Conservation (phyloP, 2,797 vertebrate genomes). For the Buphagus erythrorhynchus region DNA sequence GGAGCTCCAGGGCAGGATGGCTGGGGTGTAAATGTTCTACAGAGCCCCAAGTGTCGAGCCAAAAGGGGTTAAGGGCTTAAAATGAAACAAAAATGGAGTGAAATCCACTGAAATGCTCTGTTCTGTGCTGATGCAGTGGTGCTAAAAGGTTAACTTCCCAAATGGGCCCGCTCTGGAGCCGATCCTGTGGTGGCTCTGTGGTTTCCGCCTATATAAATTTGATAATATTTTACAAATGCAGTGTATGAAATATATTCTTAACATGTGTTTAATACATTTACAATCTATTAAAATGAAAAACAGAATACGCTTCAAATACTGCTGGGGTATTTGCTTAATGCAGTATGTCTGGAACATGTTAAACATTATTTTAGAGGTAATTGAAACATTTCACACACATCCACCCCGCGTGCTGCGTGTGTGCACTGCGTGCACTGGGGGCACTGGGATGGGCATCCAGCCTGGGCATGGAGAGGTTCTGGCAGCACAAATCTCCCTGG, state of each 20-base stretch:
- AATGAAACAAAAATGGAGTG: not conserved
- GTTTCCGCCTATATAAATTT: constrained; percentile 81
- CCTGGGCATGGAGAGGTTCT: not conserved
- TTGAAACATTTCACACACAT: constrained; percentile 83
- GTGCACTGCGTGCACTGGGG: not conserved
- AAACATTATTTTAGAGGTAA: constrained; percentile 82
- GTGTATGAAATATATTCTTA: constrained; percentile 80
- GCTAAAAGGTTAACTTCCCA: constrained; percentile 78
- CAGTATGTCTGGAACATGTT: constrained; percentile 77
- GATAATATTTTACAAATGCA: constrained; percentile 82
- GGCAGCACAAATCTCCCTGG: not conserved
- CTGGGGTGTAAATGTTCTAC: rapidly evolving
- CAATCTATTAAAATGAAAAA: constrained; percentile 80
- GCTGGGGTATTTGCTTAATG: constrained; percentile 72
- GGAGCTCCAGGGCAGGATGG: not conserved
- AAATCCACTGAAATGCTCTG: not conserved
- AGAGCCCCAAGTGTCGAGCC: not conserved
- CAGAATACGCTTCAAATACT: constrained; percentile 71
- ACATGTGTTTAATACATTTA: constrained; percentile 80
- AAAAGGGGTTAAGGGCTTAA: constrained; percentile 8
- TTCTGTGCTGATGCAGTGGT: constrained; percentile 58
- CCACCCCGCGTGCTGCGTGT: constrained; percentile 18
- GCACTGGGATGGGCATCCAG: not conserved
- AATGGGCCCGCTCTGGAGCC: constrained; percentile 48
- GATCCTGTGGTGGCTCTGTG: constrained; percentile 72